Conservation (phyloP, 2,113 vertebrate genomes). For the Perca schrenkii region DNA sequence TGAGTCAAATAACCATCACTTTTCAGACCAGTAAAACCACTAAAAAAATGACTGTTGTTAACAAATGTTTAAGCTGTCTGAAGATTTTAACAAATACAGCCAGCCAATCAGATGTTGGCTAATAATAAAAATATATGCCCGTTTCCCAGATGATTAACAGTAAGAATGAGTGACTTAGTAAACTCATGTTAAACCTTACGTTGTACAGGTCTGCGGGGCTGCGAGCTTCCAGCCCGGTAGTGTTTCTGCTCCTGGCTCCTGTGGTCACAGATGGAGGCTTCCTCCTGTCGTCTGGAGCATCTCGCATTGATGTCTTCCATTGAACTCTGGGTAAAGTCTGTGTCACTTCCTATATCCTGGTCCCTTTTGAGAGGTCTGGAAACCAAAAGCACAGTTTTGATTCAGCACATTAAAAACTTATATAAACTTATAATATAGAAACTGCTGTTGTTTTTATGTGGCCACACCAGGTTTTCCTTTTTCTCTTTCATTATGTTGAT, state of each 20-base stretch:
- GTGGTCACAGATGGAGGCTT: constrained; percentile 83
- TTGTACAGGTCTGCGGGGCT: constrained; percentile 64
- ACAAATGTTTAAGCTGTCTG: neutral
- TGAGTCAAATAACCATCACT: too few relatives aligned
- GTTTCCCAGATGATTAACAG: neutral
- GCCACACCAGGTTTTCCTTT: neutral
- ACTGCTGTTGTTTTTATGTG: neutral
- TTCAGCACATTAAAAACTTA: neutral
- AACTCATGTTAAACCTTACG: constrained; percentile 59
- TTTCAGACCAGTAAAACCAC: too few relatives aligned
- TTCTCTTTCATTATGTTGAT: neutral
- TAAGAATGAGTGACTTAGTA: neutral
- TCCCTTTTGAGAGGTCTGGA: constrained; percentile 84
- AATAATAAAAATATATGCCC: neutral
- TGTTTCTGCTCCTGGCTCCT: constrained; percentile 84
- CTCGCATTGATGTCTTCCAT: constrained; percentile 84
- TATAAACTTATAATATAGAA: too few relatives aligned
- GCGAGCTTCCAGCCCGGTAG: constrained; percentile 66
- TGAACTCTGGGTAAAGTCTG: constrained; percentile 86
- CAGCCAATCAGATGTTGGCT: neutral
- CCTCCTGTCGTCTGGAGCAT: constrained; percentile 73
- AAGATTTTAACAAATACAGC: neutral
- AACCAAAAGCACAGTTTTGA: constrained; percentile 3
- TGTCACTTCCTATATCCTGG: constrained; percentile 86
- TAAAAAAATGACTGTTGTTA: neutral